These are phyloP conservation scores for Nycteola revayana DNA, from an alignment of 2,888 invertebrate genomes.

Conservation along the genomic window DNA sequence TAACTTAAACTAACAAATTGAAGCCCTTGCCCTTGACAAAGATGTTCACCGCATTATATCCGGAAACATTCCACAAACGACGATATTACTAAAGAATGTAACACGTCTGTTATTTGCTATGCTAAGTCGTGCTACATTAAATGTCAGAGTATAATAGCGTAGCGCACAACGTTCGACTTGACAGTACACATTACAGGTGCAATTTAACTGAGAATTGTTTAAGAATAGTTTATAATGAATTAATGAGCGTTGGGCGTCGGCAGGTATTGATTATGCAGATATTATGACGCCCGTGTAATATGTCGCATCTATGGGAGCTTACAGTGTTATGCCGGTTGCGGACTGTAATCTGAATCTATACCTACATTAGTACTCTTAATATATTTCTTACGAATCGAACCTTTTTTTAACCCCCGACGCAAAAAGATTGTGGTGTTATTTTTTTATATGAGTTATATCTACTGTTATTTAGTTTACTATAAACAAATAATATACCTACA, in stretches of 20 bases:
- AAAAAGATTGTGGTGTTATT: no score
- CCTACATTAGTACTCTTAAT: no score
- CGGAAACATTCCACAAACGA: constrained; percentile 34
- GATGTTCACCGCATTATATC: no score
- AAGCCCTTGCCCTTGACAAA: no score
- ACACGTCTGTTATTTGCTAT: constrained; percentile 72
- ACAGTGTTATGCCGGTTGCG: no score
- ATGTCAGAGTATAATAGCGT: constrained; percentile 51
- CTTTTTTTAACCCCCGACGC: no score
- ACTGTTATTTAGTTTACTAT: no score
- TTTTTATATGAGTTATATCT: no score
- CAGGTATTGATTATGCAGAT: constrained; percentile 56
- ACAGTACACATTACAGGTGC: constrained; percentile 60
- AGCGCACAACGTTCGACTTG: constrained; percentile 36
- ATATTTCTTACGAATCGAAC: no score
- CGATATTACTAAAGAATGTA: constrained; percentile 48
- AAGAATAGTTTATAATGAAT: constrained; percentile 64
- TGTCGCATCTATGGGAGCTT: constrained; percentile 26
- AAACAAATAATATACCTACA: no score
- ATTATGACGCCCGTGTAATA: constrained; percentile 37
- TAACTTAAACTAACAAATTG: no score
- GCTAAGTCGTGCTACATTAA: constrained; percentile 62
- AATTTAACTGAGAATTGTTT: constrained; percentile 58
- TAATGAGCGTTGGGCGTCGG: constrained; percentile 48
- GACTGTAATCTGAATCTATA: no score